A percentile compares a stretch with the other conserved stretches of the same genome.
These are phyloP conservation scores for Horisme vitalbata DNA, from an alignment of 2,888 invertebrate genomes.

Conservation along the genomic window DNA sequence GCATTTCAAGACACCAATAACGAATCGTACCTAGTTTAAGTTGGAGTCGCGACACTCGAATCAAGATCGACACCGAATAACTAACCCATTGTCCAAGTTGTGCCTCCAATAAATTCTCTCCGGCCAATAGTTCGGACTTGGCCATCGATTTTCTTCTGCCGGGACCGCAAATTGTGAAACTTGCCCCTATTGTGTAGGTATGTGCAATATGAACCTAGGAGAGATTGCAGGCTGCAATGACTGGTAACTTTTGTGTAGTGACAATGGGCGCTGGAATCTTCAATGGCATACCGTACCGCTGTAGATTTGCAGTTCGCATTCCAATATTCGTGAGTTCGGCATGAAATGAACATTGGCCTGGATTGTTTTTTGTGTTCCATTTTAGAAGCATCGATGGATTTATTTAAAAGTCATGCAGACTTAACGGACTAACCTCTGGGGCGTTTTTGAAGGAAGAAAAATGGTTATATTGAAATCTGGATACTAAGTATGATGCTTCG, in stretches of 20 bases:
- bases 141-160: constrained; percentile 61
- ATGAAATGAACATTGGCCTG: constrained; percentile 14
- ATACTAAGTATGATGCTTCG: no score
- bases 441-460: no score
- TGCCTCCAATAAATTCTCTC: constrained; percentile 61
- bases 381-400: no score
- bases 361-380: not conserved
- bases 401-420: no score
- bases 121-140: constrained; percentile 57
- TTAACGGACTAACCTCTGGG: no score
- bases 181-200: constrained; percentile 60
- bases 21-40: constrained; percentile 38
- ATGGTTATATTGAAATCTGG: no score
- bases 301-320: constrained; percentile 24
- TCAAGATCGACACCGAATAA: constrained; percentile 59
- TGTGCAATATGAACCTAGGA: constrained; percentile 61
- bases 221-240: constrained; percentile 65
- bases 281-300: constrained; percentile 30
- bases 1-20: constrained; percentile 32
- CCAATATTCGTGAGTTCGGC: constrained; percentile 10
- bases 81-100: constrained; percentile 63
- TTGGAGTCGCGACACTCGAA: constrained; percentile 44
- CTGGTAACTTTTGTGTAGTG: constrained; percentile 55
- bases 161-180: constrained; percentile 66
- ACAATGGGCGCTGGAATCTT: constrained; percentile 37